Percentiles rank a stretch among this genome's conserved stretches.
These are phyloP conservation scores for Phasianus colchicus DNA, from an alignment of 2,113 vertebrate genomes.

Conservation along the genomic window DNA sequence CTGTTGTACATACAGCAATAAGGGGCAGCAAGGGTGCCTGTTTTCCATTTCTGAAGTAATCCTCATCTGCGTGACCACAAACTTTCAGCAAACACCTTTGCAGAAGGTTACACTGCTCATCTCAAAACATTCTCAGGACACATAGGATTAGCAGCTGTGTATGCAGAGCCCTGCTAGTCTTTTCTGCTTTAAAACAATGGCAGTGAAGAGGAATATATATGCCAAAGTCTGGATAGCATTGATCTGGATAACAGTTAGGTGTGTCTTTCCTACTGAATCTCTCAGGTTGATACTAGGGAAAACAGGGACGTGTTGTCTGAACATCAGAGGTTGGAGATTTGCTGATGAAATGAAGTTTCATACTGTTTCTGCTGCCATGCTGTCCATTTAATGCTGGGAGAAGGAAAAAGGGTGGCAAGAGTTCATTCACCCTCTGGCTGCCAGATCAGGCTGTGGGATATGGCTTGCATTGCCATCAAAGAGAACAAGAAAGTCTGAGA, in stretches of 20 bases:
- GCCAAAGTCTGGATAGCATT: neutral
- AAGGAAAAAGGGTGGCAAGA: neutral
- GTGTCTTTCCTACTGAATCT: conserved; percentile 17
- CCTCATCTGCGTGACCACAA: neutral
- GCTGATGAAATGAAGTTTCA: conserved; percentile 46
- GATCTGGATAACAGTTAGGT: neutral
- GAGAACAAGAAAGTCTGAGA: neutral
- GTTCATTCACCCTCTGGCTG: conserved; percentile 15
- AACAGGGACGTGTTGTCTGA: neutral
- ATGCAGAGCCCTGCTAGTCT: neutral
- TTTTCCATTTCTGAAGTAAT: neutral
- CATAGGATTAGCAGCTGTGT: neutral
- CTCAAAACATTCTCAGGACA: neutral
- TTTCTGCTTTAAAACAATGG: conserved; percentile 31
- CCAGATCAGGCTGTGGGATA: conserved; percentile 14
- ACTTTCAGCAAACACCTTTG: conserved; percentile 17
- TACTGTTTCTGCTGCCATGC: conserved; percentile 36
- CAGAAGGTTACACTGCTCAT: neutral
- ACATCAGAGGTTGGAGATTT: conserved; percentile 54
- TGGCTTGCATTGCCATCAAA: neutral
- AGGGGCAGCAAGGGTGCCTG: rapidly evolving
- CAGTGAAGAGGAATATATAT: neutral
- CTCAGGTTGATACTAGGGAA: neutral
- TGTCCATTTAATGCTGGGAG: conserved; percentile 35
- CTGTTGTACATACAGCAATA: neutral